Conservation (phyloP, 2,113 vertebrate genomes). For the Solea senegalensis region DNA sequence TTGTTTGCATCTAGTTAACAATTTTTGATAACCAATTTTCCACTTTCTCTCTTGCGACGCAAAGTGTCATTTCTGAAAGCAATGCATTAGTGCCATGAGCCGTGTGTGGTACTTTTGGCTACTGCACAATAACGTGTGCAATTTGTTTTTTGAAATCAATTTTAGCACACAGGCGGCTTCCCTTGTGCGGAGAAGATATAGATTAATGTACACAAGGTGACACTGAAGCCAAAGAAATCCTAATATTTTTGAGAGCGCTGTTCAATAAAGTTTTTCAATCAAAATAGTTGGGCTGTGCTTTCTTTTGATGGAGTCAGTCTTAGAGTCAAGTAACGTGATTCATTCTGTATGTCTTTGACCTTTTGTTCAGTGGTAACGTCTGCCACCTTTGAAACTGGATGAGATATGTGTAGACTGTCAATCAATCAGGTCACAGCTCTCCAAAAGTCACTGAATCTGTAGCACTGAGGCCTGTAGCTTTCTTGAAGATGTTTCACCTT, state of each 20-base stretch:
- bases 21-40: conserved; percentile 25
- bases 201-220: conserved; percentile 35
- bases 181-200: conserved; percentile 22
- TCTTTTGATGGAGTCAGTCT: not conserved
- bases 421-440: too few relatives aligned
- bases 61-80: conserved; percentile 25
- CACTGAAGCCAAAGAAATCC: conserved; percentile 53
- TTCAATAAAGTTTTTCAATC: conserved; percentile 56
- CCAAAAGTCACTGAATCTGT: too few relatives aligned
- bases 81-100: conserved; percentile 1
- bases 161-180: conserved; percentile 33
- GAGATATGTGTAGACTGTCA: too few relatives aligned
- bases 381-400: too few relatives aligned
- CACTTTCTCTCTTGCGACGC: conserved; percentile 5
- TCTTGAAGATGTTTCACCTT: too few relatives aligned
- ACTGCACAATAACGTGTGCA: conserved; percentile 2
- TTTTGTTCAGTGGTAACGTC: too few relatives aligned
- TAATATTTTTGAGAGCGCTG: conserved; percentile 41
- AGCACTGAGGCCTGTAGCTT: too few relatives aligned
- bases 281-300: not conserved
- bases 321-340: too few relatives aligned
- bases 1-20: conserved; percentile 33
- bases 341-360: too few relatives aligned
- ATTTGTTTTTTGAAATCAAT: conserved; percentile 9
- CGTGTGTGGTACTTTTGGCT: conserved; percentile 10